These are phyloP conservation scores for Drosophila flavopinicola DNA, from an alignment of 2,888 invertebrate genomes.

Conservation along the genomic window DNA sequence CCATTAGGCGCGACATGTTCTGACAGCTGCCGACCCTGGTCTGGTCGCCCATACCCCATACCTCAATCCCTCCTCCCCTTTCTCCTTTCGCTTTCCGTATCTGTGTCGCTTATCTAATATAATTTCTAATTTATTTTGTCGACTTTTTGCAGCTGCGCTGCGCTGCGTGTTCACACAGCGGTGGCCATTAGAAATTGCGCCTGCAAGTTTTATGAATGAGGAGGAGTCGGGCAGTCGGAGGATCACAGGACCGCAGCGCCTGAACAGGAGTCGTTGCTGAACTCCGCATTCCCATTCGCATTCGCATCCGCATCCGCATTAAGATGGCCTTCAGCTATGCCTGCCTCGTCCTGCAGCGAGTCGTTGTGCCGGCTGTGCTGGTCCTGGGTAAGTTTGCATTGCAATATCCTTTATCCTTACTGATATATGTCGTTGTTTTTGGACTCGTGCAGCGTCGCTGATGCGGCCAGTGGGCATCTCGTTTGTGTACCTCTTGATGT, in stretches of 20 bases:
- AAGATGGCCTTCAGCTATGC: constrained; percentile 83
- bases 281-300: constrained; percentile 16
- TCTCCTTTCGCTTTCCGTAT: too few relatives aligned
- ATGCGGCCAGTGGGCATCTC: constrained; percentile 93
- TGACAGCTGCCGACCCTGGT: constrained; percentile 31
- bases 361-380: constrained; percentile 82
- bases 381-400: constrained; percentile 81
- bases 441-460: constrained; percentile 87
- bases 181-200: constrained; percentile 67
- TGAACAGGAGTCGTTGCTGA: constrained; percentile 28
- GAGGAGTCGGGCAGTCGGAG: constrained; percentile 42
- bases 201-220: constrained; percentile 73
- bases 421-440: neutral
- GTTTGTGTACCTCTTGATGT: constrained; percentile 90
- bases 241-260: constrained; percentile 38
- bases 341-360: constrained; percentile 83
- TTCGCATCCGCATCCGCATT: constrained; percentile 29
- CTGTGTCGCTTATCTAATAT: constrained; percentile 46
- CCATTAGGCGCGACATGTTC: constrained; percentile 53
- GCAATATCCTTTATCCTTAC: constrained; percentile 2
- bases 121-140: constrained; percentile 63
- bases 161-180: constrained; percentile 53
- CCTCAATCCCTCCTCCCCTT: neutral
- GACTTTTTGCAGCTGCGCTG: constrained; percentile 59
- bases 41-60: accelerated